Conservation (phyloP, 2,113 vertebrate species). For the Vidua chalybeata region DNA sequence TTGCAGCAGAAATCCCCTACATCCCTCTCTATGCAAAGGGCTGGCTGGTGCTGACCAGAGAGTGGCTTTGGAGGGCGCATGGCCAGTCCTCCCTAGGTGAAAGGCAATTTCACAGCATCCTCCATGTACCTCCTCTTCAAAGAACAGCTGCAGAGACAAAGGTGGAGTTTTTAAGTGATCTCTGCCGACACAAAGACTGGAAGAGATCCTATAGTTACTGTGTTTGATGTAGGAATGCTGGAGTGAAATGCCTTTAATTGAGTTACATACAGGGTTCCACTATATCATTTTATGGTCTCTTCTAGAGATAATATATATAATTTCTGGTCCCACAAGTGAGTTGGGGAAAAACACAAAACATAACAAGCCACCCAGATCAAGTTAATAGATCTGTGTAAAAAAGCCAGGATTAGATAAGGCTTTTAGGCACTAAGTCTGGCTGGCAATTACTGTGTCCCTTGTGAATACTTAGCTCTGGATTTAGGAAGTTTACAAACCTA, state of each 20-base stretch:
- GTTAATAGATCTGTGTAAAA: background rate
- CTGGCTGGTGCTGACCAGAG: background rate
- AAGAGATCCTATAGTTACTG: background rate
- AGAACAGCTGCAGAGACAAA: background rate
- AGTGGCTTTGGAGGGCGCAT: background rate
- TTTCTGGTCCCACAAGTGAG: background rate
- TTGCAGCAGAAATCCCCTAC: background rate
- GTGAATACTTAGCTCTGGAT: background rate
- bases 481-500: background rate
- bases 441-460: background rate
- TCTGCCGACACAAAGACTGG: background rate
- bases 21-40: background rate
- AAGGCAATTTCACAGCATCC: background rate
- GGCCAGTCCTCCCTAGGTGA: background rate
- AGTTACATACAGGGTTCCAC: background rate
- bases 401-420: background rate
- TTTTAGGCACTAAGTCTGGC: background rate
- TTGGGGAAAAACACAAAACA: background rate
- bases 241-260: background rate
- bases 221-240: background rate
- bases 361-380: background rate
- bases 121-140: background rate
- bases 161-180: background rate
- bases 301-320: background rate
- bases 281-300: background rate